Evolutionary conservation across 2,113 vertebrate genomes (phyloP).

Genomic region (Arothron firmamentum): DNA sequence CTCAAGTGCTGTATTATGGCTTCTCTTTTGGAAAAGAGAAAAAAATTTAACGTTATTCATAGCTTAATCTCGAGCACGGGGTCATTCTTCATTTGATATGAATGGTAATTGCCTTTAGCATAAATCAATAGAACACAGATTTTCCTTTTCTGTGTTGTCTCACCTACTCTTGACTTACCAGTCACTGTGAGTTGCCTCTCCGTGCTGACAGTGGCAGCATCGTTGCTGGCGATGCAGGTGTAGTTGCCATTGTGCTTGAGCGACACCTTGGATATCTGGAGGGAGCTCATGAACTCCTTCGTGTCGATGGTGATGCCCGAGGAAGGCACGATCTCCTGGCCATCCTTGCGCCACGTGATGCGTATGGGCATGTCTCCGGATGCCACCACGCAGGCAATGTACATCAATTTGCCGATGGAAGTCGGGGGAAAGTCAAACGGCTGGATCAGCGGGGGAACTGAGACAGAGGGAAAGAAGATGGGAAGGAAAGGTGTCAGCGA

Average conservation of each 20-base stretch:
- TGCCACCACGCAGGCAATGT: conserved; percentile 97
- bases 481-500: not conserved
- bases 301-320: conserved; percentile 96
- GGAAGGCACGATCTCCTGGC: conserved; percentile 92
- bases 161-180: conserved; percentile 67
- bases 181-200: conserved; percentile 95
- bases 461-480: conserved; percentile 1
- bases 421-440: conserved; percentile 97
- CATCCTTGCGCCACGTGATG: conserved; percentile 97
- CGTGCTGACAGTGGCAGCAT: conserved; percentile 91
- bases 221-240: conserved; percentile 98
- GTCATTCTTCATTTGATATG: too few species aligned
- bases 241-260: conserved; percentile 99
- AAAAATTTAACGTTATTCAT: too few species aligned
- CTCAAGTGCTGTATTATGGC: not conserved
- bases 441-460: conserved; percentile 97
- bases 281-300: conserved; percentile 99
- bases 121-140: not conserved
- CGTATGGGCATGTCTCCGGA: conserved; percentile 98
- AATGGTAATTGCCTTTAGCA: too few species aligned
- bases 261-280: conserved; percentile 97
- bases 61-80: too few species aligned
- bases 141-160: not conserved
- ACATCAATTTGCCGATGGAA: conserved; percentile 96
- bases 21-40: not conserved